Evolutionary conservation across 2,113 vertebrate species (phyloP).

Genomic region (Charadrius vociferus): DNA sequence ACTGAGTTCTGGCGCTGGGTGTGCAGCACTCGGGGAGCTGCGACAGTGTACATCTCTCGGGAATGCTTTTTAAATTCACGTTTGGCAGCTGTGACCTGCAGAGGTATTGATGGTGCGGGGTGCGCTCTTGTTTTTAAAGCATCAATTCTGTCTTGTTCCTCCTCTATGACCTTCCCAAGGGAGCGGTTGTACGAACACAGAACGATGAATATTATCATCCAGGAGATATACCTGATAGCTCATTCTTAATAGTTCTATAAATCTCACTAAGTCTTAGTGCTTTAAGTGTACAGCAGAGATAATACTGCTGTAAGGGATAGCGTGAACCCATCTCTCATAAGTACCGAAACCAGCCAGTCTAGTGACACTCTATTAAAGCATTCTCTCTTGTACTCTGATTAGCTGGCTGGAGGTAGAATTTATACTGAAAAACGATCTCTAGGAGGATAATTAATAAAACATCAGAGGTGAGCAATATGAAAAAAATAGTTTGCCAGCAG

Average conservation of each 20-base stretch:
- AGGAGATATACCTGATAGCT: constrained; percentile 16
- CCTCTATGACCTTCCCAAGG: background rate
- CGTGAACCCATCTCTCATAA: background rate
- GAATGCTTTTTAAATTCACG: background rate
- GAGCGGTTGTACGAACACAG: background rate
- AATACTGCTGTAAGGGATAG: background rate
- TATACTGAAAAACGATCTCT: background rate
- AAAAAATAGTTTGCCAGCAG: background rate
- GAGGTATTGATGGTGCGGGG: background rate
- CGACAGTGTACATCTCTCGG: background rate
- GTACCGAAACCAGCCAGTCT: background rate
- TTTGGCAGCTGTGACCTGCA: background rate
- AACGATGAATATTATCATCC: background rate
- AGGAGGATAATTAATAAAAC: background rate
- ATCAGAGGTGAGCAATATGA: background rate
- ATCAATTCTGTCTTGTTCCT: constrained; percentile 2
- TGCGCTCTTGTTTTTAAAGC: background rate
- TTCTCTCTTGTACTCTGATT: background rate
- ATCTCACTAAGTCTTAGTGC: constrained; percentile 8
- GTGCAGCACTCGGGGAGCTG: background rate
- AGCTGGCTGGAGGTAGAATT: background rate
- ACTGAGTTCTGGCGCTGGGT: rapidly evolving
- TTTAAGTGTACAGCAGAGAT: background rate
- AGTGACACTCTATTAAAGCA: background rate
- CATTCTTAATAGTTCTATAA: constrained; percentile 30